phyloP scores from a whole-genome alignment of 2,888 invertebrate species.

The Synergus umbraculus region DNA sequence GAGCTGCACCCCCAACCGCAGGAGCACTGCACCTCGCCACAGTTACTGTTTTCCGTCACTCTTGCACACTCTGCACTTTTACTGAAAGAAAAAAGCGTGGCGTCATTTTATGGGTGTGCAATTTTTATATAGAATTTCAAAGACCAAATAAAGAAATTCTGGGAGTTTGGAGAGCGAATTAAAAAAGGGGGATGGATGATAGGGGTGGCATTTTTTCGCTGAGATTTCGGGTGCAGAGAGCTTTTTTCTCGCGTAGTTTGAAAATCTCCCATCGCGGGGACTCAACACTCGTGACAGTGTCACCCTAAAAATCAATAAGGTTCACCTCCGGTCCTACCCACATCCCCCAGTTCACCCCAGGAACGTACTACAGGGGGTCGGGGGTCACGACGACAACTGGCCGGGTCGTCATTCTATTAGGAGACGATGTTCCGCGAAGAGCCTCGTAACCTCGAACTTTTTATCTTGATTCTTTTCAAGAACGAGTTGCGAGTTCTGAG shows the following conservation, averaged over 20 bases:
- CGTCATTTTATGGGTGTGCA: neutral
- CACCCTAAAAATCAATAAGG: slow-evolving; percentile 84
- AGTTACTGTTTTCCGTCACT: slow-evolving; percentile 66
- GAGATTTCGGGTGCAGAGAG: slow-evolving; percentile 65
- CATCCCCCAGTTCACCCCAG: slow-evolving; percentile 54
- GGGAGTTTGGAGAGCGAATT: neutral
- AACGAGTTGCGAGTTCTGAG: neutral
- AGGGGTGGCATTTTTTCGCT: slow-evolving; percentile 58
- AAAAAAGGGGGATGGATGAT: neutral
- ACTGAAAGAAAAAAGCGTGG: slow-evolving; percentile 44
- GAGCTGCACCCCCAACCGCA: slow-evolving; percentile 65
- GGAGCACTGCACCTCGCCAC: slow-evolving; percentile 65
- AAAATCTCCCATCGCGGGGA: slow-evolving; percentile 78
- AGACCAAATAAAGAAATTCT: neutral
- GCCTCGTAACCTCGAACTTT: slow-evolving; percentile 40
- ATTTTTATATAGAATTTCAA: neutral
- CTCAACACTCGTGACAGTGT: slow-evolving; percentile 81
- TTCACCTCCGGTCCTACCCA: slow-evolving; percentile 78
- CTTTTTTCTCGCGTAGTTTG: slow-evolving; percentile 77
- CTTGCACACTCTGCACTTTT: slow-evolving; percentile 51
- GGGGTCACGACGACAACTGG: slow-evolving; percentile 66
- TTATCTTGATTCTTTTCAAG: neutral
- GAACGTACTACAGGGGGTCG: slow-evolving; percentile 62
- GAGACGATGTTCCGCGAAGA: slow-evolving; percentile 61
- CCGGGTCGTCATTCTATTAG: slow-evolving; percentile 69